Base-by-base conservation (phyloP, 1,140 invertebrate genomes). In the Zelostemma sp. region DNA sequence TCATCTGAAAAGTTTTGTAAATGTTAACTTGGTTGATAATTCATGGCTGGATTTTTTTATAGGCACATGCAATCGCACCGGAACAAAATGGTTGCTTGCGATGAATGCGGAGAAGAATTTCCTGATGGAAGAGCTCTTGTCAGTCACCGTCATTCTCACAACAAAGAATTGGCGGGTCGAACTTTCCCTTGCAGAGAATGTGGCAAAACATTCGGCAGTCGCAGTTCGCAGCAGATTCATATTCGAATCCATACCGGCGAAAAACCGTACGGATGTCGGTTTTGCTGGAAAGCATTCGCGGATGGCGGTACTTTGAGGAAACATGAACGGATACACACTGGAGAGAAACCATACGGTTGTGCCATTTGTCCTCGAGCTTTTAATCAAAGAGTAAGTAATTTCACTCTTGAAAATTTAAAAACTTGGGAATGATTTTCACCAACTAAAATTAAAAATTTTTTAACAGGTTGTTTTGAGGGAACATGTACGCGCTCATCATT, bases 261-360 rank as follows among this genome's bases (percentile, higher is more conserved):
- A 74, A 88, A 93, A 35, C 92, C 96, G 0, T 98, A 98, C 79
- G 93, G 91, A 3, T 99, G 97, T 80, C 90, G 92, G n/a, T 98
- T 96, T 81, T 99, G 98, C 83, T 97, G 97, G 88, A 99, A 99
- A 81, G 95, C 97, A 16, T 99, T 99, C 80, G 97, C 97, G 0
- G 98, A 98, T 71, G 97, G 97, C 28, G 97, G 97, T 4, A 99
- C 99, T 47, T 85, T 99, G 35, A 91, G 97, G 8, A 95, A 99
- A 76, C 98, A 99, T 82, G 98, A 99, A 78, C 91, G 99, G 59
- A 99, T 98, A 38, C 97, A 99, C 77, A 97, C 96, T 0, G 93
- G 95, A 8, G 95, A 96, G 76, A 99, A 99, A 84, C 95, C 97
- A 11, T 98, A 97, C 82, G 93, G 92, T 25, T 99, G 98, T 80